Conservation (phyloP, 1,140 invertebrate species). For the Lethrus apterus region DNA sequence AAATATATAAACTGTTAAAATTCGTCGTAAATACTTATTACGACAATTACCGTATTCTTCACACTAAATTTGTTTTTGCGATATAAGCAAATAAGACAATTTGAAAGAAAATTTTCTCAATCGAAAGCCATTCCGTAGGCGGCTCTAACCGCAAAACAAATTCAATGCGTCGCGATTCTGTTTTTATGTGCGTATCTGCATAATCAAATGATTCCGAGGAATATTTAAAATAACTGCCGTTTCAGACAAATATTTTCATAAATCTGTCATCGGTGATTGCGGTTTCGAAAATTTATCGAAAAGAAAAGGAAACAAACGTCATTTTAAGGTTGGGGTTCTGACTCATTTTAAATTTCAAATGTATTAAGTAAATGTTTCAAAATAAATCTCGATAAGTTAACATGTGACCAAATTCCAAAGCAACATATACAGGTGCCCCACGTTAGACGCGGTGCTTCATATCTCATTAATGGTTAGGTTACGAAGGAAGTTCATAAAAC, state of each 20-base stretch:
- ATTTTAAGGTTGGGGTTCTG: slow-evolving; percentile 9
- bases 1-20: no score
- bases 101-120: slow-evolving; percentile 15
- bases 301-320: slow-evolving; percentile 22
- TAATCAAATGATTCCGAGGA: slow-evolving; percentile 41
- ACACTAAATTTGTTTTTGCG: slow-evolving; percentile 11
- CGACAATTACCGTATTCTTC: no score
- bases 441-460: no score
- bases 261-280: slow-evolving; percentile 42
- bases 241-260: slow-evolving; percentile 43
- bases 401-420: no score
- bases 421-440: no score
- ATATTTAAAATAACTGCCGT: slow-evolving; percentile 42
- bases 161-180: slow-evolving; percentile 17
- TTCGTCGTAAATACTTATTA: no score
- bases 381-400: no score
- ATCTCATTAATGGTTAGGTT: no score
- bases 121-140: slow-evolving; percentile 9
- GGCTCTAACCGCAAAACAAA: slow-evolving; percentile 17
- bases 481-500: no score
- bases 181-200: slow-evolving; percentile 38
- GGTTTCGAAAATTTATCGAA: slow-evolving; percentile 34
- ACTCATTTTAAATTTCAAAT: no score
- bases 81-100: slow-evolving; percentile 9
- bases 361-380: no score